A percentile compares a stretch with the other conserved stretches of the same genome.
Conservation (phyloP, 2,888 invertebrate genomes). For the Euplagia quadripunctaria region DNA sequence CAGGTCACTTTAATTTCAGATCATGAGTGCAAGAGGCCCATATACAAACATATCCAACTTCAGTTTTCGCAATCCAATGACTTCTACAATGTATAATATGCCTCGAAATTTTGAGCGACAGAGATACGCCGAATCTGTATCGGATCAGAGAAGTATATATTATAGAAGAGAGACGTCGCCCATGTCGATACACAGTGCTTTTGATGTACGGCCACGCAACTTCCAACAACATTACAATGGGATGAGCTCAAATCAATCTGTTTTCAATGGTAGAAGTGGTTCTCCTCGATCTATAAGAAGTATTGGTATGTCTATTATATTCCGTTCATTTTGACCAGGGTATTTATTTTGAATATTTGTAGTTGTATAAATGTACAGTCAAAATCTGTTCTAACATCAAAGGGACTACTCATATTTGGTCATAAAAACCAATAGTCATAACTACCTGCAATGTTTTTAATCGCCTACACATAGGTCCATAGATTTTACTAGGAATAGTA, state of each 20-base stretch:
- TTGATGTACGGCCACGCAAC: constrained; percentile 57
- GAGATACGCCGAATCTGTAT: constrained; percentile 56
- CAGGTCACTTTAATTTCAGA: constrained; percentile 57
- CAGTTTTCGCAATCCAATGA: constrained; percentile 62
- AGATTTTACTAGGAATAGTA: too few species aligned
- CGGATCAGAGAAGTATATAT: constrained; percentile 62
- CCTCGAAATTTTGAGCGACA: constrained; percentile 60
- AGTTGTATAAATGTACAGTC: not conserved
- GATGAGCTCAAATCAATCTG: constrained; percentile 62
- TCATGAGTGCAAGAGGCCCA: constrained; percentile 66
- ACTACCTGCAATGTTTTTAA: too few species aligned
- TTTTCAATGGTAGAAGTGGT: constrained; percentile 67
- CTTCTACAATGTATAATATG: constrained; percentile 61
- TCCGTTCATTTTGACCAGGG: constrained; percentile 22
- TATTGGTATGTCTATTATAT: constrained; percentile 58
- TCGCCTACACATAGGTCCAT: too few species aligned
- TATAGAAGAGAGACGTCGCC: constrained; percentile 62
- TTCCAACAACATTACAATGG: constrained; percentile 56
- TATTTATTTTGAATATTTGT: not conserved
- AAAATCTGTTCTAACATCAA: too few species aligned
- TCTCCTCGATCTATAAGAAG: constrained; percentile 75
- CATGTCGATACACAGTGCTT: constrained; percentile 58
- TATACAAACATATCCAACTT: constrained; percentile 60
- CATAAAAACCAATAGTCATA: too few species aligned
- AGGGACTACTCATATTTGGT: too few species aligned